A percentile compares a stretch with the other conserved stretches of the same genome.
phyloP scores from a whole-genome alignment of 2,113 vertebrate genomes.

The Strix aluco region DNA sequence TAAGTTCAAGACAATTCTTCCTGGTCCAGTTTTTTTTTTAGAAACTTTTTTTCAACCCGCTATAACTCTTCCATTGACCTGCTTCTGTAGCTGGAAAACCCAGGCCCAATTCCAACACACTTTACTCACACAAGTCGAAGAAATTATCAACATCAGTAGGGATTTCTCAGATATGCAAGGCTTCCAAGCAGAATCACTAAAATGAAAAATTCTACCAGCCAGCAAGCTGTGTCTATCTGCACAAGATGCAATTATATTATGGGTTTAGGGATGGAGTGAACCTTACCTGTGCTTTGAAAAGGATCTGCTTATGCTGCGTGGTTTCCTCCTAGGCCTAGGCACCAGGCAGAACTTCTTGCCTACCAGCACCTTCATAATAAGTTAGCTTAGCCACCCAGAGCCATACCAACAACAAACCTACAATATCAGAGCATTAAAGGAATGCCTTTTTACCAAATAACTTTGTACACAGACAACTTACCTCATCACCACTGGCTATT shows the following conservation, averaged over 20 bases:
- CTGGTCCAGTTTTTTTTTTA: background rate
- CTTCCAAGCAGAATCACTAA: background rate
- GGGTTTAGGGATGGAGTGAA: background rate
- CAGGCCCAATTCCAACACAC: background rate
- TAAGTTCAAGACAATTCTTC: background rate
- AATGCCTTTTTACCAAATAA: background rate
- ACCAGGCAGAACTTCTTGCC: background rate
- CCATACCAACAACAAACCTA: background rate
- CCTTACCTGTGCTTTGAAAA: background rate
- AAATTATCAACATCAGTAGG: background rate
- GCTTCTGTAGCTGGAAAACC: no score
- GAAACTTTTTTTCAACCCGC: background rate
- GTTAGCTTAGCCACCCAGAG: background rate
- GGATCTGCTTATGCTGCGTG: background rate
- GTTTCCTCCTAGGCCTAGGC: background rate
- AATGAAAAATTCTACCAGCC: background rate
- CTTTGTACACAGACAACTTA: constrained; percentile 56
- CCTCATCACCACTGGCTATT: constrained; percentile 86
- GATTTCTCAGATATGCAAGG: background rate
- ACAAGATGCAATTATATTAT: background rate
- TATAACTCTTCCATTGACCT: background rate
- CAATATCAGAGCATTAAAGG: background rate
- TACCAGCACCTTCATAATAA: background rate
- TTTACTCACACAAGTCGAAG: background rate
- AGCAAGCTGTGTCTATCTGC: background rate